Percentiles rank a stretch among this genome's conserved stretches.
phyloP scores from a whole-genome alignment of 2,113 vertebrate species.

The Sinocyclocheilus rhinocerous region DNA sequence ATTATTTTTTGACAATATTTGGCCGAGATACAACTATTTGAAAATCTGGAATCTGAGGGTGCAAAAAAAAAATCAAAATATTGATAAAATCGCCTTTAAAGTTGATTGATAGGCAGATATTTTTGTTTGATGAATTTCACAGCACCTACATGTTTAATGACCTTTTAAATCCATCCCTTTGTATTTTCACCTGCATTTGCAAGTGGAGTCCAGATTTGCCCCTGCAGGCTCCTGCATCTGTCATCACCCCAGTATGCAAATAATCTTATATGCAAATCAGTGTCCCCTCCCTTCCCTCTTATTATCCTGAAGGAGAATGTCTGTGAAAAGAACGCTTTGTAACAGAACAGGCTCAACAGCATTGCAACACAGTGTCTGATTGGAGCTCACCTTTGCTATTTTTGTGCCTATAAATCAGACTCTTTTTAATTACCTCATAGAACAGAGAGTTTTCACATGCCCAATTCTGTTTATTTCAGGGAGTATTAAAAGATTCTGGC shows the following conservation, averaged over 20 bases:
- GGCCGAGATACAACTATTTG: too few relatives aligned
- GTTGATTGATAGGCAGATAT: background rate
- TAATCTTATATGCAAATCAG: conserved; percentile 50
- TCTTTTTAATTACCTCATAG: too few relatives aligned
- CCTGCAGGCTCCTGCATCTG: conserved; percentile 47
- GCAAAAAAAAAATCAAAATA: too few relatives aligned
- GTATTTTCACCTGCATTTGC: background rate
- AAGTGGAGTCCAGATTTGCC: conserved; percentile 34
- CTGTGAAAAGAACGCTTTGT: background rate
- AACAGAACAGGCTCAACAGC: conserved; percentile 54
- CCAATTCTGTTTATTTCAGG: background rate
- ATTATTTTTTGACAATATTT: too few relatives aligned
- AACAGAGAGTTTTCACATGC: background rate
- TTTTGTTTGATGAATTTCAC: background rate
- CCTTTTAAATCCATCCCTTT: background rate
- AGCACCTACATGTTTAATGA: too few relatives aligned
- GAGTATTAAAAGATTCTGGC: too few relatives aligned
- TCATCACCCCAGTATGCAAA: conserved; percentile 69
- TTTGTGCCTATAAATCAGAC: too few relatives aligned
- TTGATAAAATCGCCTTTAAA: too few relatives aligned
- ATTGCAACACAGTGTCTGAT: conserved; percentile 18
- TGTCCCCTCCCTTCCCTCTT: background rate
- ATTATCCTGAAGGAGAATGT: background rate
- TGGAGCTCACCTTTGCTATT: too few relatives aligned
- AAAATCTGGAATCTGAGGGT: too few relatives aligned